Evolutionary conservation across 2,888 invertebrate species (phyloP), one percentile per base, ranked within the genome.

Genomic region (Latheticus oryzae): DNA sequence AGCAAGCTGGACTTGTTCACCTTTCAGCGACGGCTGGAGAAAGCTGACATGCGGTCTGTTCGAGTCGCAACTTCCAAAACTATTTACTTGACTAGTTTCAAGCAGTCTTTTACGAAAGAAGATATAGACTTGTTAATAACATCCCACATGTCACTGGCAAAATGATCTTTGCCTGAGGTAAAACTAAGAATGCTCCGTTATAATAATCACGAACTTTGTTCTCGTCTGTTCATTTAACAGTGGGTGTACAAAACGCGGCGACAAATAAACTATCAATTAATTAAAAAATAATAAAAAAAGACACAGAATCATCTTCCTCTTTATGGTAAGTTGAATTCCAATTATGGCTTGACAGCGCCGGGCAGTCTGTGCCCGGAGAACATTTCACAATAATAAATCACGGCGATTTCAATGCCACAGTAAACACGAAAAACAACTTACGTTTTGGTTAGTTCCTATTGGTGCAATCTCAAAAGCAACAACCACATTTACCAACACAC

Each of bases 291-390:
- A n/a, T n/a, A n/a, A n/a, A n/a, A n/a, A n/a, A n/a, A n/a, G n/a
- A n/a, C n/a, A 24, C 50, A 38, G 12, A 24, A 30, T 21, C 26
- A 16, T 11, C 21, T 23, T 11, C 61, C 73, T 72, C 66, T 71
- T 65, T 74, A 74, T 70, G 74, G 74, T 64, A 75, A 74, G 72
- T 72, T 73, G 75, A 51, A 26, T 69, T 71, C 67, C 70, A 66
- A 72, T 72, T 71, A 73, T 67, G 68, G 64, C 66, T 61, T 57
- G 62, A 45, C 54, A 65, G 75, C 75, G 76, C 74, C 76, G 69
- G 54, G 74, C 76, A 68, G 76, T 76, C 76, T 76, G 73, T 64
- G 28, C 13, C 21, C 30, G n/a, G 12, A 43, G 30, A 32, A 30
- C 28, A 42, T 42, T 42, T 42, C 42, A 17, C 28, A 28, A 42